A percentile compares a stretch with the other conserved stretches of the same genome.
These are phyloP conservation scores for Suricata suricatta DNA, from an alignment of 2,113 vertebrate genomes.

Conservation along the genomic window DNA sequence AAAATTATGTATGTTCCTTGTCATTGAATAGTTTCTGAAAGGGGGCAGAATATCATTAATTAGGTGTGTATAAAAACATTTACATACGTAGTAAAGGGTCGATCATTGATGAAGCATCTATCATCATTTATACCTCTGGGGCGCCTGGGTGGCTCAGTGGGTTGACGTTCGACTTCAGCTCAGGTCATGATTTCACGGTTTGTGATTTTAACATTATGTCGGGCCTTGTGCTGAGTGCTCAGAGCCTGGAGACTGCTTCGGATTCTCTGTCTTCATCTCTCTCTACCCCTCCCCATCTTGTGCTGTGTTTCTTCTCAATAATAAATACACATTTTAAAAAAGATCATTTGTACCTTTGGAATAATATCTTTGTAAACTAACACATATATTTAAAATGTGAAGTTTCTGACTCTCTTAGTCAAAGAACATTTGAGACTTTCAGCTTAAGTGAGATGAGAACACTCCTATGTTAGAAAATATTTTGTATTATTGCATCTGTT, in stretches of 20 bases:
- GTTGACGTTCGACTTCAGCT: too few species aligned
- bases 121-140: neutral
- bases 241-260: too few species aligned
- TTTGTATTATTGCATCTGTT: neutral
- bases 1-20: neutral
- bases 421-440: neutral
- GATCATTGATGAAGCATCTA: neutral
- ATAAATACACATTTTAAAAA: too few species aligned
- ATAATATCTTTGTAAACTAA: neutral
- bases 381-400: neutral
- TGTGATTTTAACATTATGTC: too few species aligned
- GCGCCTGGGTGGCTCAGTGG: too few species aligned
- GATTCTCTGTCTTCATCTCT: too few species aligned
- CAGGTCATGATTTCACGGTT: too few species aligned
- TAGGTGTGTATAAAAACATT: neutral
- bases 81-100: neutral
- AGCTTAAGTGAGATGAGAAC: neutral
- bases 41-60: neutral
- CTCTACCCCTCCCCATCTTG: too few species aligned
- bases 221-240: too few species aligned
- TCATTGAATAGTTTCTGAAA: neutral
- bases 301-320: too few species aligned
- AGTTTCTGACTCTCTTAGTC: neutral
- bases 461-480: neutral
- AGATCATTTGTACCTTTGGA: neutral